Evolutionary conservation across 1,140 invertebrate species (phyloP), one percentile per base, ranked within the genome.

Genomic region (Diabrotica virgifera): DNA sequence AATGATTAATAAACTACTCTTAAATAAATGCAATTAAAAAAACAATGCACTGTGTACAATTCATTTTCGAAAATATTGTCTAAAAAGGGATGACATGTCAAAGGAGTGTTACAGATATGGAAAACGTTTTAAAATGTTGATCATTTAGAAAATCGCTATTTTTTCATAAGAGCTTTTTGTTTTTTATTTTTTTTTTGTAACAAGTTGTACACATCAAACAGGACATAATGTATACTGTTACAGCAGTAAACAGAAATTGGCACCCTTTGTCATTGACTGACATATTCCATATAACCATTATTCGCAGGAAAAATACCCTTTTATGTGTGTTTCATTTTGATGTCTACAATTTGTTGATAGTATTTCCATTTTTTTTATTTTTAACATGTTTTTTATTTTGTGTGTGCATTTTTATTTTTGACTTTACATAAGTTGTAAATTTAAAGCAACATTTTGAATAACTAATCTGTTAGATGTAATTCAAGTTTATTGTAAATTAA

Each of bases 151-250:
- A 24, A 24, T 24, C 24, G 24, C n/a, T 46, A 46, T 46, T 46
- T 46, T 46, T 46, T 46, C 4, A 46, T 46, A 10, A 8, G 40
- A 8, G 40, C 40, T 40, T 36, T 57, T 37, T 57, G 14, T 3
- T 8, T 11, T 10, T 36, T n/a, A 57, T 57, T 36, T 37, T 36
- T 36, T 36, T 37, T 37, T 36, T 24, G 24, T 13, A 59, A 59
- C 58, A 59, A 59, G 58, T 59, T 59, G 58, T 51, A 59, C 58
- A 51, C 58, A 59, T 59, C 38, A 35, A 59, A 59, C 11, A 62
- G 37, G 13, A 5, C 46, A 7, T 51, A 13, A 24, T 14, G 12
- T 46, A 51, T 14, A 57, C 13, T 11, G 14, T 10, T 35, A 57
- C 55, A 57, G 14, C 36, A n/a, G 7, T 35, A 57, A 36, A 35